Evolutionary conservation across 2,797 vertebrate genomes (phyloP), one percentile per base, ranked within the genome.

Genomic region (Melanotaenia maccullochi): DNA sequence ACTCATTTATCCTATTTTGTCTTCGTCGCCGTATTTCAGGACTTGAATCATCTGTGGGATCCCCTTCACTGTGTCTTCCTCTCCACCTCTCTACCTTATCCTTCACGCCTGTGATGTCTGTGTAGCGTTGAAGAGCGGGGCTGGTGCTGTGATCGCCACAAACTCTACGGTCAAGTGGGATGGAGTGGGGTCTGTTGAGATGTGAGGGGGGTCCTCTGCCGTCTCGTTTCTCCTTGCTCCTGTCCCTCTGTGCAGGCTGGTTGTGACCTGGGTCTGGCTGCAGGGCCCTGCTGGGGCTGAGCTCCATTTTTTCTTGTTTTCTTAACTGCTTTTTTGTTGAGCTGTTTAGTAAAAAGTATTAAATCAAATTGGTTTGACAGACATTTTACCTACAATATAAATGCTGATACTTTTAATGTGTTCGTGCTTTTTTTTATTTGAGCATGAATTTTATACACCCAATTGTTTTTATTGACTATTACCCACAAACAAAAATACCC

Each of bases 71-170:
- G 71, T 92, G 88, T n/a, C 71, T 85, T 68, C 94, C 97, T 56
- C 92, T 95, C 97, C 97, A 98, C 30, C 81, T 92, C 78, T 96
- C 95, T 0, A 92, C 94, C 40, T 96, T 97, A 12, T 89, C 90
- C 79, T 92, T 96, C 0, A 97, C 88, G 56, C 81, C 93, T 25
- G 65, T 89, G 0, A 79, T 58, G 25, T 95, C 95, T 2, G 73
- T 87, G 79, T 96, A 95, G 74, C 96, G 95, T 76, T 97, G 96
- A 28, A 93, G 88, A 0, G 33, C 83, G 18, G 71, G 66, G 64
- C 85, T 86, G 36, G 40, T 30, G 1, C 90, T 67, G 2, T 1
- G 33, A 0, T 89, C 85, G 18, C 7, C 33, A 70, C 16, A 0
- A 12, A 55, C 0, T 63, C 49, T 0, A 20, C 55, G 0, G 63